phyloP scores from a whole-genome alignment of 2,888 invertebrate genomes.

The Artemia sp. region DNA sequence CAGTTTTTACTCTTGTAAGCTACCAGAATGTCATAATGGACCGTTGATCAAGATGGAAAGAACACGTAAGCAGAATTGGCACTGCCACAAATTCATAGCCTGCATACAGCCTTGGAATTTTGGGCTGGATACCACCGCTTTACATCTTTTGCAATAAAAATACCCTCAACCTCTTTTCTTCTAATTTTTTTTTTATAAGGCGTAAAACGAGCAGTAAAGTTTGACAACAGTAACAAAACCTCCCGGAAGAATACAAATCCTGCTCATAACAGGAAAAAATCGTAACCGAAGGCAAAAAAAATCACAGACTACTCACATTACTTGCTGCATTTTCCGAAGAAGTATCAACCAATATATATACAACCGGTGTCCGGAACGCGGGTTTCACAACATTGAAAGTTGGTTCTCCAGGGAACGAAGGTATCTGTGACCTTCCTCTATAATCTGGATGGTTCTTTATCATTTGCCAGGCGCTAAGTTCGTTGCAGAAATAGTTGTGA shows the following conservation, averaged over 20 bases:
- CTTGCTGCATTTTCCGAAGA: not conserved
- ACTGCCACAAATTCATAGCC: too few relatives aligned
- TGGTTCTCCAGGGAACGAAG: not conserved
- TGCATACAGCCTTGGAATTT: too few relatives aligned
- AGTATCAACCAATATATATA: not conserved
- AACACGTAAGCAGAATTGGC: too few relatives aligned
- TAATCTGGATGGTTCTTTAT: not conserved
- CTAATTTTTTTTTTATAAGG: not conserved
- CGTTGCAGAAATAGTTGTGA: not conserved
- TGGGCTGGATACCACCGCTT: too few relatives aligned
- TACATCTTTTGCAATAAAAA: too few relatives aligned
- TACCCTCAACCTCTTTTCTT: not conserved
- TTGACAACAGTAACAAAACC: not conserved
- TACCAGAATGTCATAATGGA: too few relatives aligned
- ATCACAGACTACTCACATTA: not conserved
- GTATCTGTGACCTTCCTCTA: not conserved
- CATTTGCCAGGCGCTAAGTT: constrained; percentile 2
- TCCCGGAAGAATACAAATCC: not conserved
- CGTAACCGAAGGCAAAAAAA: too few relatives aligned
- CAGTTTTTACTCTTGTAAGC: too few relatives aligned
- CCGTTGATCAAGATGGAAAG: too few relatives aligned
- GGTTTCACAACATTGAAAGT: not conserved
- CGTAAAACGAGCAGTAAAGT: too few relatives aligned
- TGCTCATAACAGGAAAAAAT: too few relatives aligned
- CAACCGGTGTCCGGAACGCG: not conserved